phyloP scores from a whole-genome alignment of 2,113 vertebrate species.

The Ia io region DNA sequence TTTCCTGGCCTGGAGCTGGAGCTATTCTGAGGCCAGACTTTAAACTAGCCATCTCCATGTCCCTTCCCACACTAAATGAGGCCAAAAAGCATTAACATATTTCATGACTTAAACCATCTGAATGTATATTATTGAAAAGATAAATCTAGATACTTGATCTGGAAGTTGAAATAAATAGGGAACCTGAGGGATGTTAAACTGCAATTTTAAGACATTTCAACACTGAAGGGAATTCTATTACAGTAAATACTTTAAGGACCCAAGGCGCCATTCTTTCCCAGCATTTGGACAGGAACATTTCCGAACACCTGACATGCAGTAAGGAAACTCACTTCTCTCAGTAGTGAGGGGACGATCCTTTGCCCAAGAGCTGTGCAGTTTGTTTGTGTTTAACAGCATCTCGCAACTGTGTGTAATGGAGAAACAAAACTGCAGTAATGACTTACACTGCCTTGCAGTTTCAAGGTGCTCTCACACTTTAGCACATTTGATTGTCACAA shows the following conservation, averaged over 20 bases:
- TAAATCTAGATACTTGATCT: not conserved
- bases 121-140: not conserved
- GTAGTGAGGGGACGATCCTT: not conserved
- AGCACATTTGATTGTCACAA: too few species aligned
- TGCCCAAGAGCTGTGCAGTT: not conserved
- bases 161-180: conserved; percentile 21
- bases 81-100: not conserved
- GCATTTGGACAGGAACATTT: not conserved
- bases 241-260: not conserved
- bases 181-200: not conserved
- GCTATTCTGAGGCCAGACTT: conserved; percentile 32
- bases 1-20: conserved; percentile 13
- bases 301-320: not conserved
- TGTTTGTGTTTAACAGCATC: not conserved
- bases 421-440: not conserved
- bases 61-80: not conserved
- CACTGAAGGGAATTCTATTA: not conserved
- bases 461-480: not conserved
- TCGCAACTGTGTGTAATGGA: not conserved
- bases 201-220: not conserved
- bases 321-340: not conserved
- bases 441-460: too few species aligned
- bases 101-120: not conserved
- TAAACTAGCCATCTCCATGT: not conserved
- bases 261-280: not conserved